A percentile compares a stretch with the other conserved stretches of the same genome.
These are phyloP conservation scores for Glandiceps talaboti DNA, from an alignment of 53 echinoderm and acorn worm genomes.

Conservation along the genomic window DNA sequence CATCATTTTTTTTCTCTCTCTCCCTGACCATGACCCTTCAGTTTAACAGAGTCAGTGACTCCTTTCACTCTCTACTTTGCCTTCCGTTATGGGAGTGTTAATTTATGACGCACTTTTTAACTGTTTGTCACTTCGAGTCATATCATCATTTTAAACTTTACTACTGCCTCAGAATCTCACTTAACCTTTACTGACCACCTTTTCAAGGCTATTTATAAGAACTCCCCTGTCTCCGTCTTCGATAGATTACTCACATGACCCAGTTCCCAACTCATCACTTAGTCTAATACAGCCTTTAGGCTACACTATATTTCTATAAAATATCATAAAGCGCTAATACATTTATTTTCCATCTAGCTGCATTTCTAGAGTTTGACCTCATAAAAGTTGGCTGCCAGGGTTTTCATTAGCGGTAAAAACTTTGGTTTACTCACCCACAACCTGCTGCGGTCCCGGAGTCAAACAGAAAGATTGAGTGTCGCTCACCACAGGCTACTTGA, in stretches of 20 bases:
- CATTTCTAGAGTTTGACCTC: not conserved
- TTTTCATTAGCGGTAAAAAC: not conserved
- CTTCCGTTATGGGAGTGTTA: too few species aligned
- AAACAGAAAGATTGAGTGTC: conserved; percentile 67
- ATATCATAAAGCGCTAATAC: not conserved
- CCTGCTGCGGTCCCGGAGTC: conserved; percentile 59
- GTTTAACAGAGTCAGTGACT: too few species aligned
- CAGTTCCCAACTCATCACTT: not conserved
- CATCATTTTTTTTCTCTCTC: too few species aligned
- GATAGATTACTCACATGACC: not conserved
- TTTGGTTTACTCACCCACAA: conserved; percentile 66
- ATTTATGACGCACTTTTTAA: too few species aligned
- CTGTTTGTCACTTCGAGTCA: too few species aligned
- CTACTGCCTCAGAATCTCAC: not conserved
- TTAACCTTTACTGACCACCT: not conserved
- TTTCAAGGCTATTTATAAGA: not conserved
- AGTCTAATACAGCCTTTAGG: not conserved
- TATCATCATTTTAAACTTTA: not conserved
- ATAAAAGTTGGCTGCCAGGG: not conserved
- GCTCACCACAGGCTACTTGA: conserved; percentile 90
- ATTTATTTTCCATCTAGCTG: not conserved
- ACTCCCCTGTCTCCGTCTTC: not conserved
- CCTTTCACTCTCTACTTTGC: too few species aligned
- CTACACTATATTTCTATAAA: not conserved
- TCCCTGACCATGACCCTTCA: too few species aligned